Evolutionary conservation across 2,797 vertebrate species (phyloP).

Genomic region (Podargus strigoides): DNA sequence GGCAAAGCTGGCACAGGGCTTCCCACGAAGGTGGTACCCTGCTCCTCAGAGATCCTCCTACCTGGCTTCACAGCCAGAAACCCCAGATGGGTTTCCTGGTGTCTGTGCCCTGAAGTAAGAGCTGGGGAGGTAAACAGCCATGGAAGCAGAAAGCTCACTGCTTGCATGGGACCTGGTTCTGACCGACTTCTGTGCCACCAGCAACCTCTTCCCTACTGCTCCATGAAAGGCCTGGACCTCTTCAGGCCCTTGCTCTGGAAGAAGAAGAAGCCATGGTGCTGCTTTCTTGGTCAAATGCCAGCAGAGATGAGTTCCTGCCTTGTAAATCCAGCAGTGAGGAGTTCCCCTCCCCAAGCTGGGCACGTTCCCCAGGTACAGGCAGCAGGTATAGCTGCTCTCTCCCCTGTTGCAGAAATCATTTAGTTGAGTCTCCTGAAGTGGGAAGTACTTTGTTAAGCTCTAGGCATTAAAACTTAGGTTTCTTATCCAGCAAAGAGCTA

Average conservation of each 20-base stretch:
- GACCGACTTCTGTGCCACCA: background rate
- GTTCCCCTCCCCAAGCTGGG: background rate
- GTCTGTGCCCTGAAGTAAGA: background rate
- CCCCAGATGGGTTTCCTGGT: background rate
- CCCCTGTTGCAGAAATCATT: background rate
- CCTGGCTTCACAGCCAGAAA: background rate
- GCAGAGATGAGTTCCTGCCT: background rate
- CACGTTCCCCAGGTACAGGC: background rate
- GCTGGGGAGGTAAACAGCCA: background rate
- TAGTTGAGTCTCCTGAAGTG: background rate
- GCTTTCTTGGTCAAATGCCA: background rate
- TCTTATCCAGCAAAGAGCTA: background rate
- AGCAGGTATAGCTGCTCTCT: background rate
- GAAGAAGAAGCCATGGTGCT: background rate
- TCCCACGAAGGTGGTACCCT: accelerated
- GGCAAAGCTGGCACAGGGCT: background rate
- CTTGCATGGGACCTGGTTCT: background rate
- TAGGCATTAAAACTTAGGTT: background rate
- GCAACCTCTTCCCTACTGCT: background rate
- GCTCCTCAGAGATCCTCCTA: background rate
- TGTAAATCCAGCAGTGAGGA: accelerated
- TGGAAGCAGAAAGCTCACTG: background rate
- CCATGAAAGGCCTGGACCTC: background rate
- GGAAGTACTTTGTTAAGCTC: background rate
- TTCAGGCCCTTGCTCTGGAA: background rate